Base-by-base conservation (phyloP, 2,113 vertebrate species). In the Proteles cristata region DNA sequence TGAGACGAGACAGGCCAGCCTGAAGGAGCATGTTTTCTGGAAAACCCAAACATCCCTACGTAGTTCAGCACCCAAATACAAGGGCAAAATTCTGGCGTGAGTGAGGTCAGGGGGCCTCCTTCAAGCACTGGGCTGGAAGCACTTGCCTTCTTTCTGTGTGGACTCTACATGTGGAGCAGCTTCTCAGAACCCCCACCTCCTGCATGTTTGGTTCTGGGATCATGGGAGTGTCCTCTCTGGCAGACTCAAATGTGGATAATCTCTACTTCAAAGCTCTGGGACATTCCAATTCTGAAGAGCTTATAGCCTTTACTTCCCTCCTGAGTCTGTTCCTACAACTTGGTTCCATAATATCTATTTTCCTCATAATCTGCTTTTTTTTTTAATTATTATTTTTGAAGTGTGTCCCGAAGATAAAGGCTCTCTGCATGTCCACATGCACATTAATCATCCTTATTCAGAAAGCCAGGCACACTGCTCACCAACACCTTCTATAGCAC, bases 351-450 rank as follows among this genome's bases (percentile, higher is more conserved):
- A 81, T 77, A 58, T 85, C 43, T 7, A 69, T 77, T 93, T 92
- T 73, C 91, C 68, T 86, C 39, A 8, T 82, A 66, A 95, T 85
- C 76, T 43, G 45, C 65, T 89, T 74, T 94, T 23, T 58, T 69
- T 87, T 71, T 19, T 63, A 6, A 58, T 39, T 39, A 39, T 39
- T 39, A 39, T 96, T 96, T 93, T 76, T 83, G 71, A 88, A 93
- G 61, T 82, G 26, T 48, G 31, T 88, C 90, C 69, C 50, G 77
- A 63, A 88, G 90, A 81, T 79, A 77, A 88, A 84, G 74, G 45
- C 69, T 48, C 8, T 45, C 43, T 80, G 69, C 17, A 4, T 1
- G 61, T 12, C 83, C 77, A 96, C 23, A 66, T 0, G 31, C 25
- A 31, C 58, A 63, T 55, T 71, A 68, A 90, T 90, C 80, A 50